A percentile compares a stretch with the other conserved stretches of the same genome.
These are phyloP conservation scores for Acanthoscelides obtectus DNA, from an alignment of 2,888 invertebrate genomes.

Conservation along the genomic window DNA sequence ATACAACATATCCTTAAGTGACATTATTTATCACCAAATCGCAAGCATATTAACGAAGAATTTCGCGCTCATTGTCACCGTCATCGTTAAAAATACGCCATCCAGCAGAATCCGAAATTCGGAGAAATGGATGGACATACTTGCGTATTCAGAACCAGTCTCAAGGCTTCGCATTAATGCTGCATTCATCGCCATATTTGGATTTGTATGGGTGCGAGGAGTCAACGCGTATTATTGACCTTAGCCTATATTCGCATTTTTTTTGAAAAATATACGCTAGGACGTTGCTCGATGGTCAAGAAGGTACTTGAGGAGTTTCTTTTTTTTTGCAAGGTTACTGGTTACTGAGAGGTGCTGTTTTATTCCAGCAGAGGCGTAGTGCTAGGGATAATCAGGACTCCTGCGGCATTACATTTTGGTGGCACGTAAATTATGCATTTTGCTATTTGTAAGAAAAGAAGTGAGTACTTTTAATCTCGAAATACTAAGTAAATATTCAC, in stretches of 20 bases:
- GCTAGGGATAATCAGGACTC: no score
- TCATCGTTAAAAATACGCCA: not conserved
- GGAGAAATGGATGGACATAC: not conserved
- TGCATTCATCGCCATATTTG: not conserved
- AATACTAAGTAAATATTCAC: no score
- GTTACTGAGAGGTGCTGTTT: no score
- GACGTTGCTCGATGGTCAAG: not conserved
- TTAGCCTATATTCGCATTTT: not conserved
- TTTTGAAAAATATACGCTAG: not conserved
- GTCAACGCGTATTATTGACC: not conserved
- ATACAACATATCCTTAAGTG: no score
- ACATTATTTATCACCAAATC: no score
- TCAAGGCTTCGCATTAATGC: not conserved
- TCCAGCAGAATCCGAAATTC: not conserved
- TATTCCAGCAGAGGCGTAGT: no score
- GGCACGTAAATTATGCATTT: no score
- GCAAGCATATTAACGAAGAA: not conserved
- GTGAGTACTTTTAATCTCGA: no score
- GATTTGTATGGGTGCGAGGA: not conserved
- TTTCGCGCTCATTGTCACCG: not conserved
- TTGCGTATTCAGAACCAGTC: not conserved
- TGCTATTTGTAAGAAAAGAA: no score
- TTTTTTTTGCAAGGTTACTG: not conserved
- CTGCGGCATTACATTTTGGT: no score
- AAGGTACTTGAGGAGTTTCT: not conserved